A percentile compares a stretch with the other conserved stretches of the same genome.
These are phyloP conservation scores for Clarias batrachus DNA, from an alignment of 2,113 vertebrate genomes.

Conservation along the genomic window DNA sequence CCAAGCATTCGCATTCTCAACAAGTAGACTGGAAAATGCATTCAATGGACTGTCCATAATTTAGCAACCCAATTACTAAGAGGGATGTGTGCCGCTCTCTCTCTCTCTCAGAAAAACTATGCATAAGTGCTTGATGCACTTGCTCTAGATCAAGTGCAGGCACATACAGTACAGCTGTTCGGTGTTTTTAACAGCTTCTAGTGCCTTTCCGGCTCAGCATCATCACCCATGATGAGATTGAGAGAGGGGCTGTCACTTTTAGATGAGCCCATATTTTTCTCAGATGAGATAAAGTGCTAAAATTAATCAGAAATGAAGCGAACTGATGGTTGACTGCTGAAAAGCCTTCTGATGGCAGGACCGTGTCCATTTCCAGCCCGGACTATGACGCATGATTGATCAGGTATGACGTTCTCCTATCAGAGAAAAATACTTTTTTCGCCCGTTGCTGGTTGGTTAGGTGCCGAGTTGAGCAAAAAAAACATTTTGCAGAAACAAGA, in stretches of 20 bases:
- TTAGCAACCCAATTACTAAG: conserved; percentile 17
- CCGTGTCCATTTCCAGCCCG: neutral
- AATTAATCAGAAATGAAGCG: neutral
- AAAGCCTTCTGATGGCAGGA: neutral
- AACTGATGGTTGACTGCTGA: conserved; percentile 12
- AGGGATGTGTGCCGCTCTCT: conserved; percentile 1
- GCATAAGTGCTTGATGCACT: conserved; percentile 13
- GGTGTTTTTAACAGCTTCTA: conserved; percentile 5
- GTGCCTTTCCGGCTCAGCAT: conserved; percentile 19
- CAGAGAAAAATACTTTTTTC: neutral
- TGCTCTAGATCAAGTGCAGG: conserved; percentile 38
- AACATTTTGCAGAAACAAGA: neutral
- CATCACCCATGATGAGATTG: neutral
- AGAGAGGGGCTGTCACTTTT: conserved; percentile 21
- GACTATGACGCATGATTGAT: conserved; percentile 22
- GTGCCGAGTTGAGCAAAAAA: neutral
- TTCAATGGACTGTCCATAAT: conserved; percentile 46
- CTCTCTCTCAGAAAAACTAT: conserved; percentile 3
- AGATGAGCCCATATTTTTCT: neutral
- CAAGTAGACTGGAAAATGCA: conserved; percentile 50
- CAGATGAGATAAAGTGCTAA: conserved; percentile 9
- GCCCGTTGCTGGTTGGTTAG: neutral
- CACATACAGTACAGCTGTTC: neutral
- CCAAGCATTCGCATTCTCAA: neutral
- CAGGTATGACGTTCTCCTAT: neutral